These are phyloP conservation scores for Slavum lentiscoides DNA, from an alignment of 2,888 invertebrate genomes.

Conservation along the genomic window DNA sequence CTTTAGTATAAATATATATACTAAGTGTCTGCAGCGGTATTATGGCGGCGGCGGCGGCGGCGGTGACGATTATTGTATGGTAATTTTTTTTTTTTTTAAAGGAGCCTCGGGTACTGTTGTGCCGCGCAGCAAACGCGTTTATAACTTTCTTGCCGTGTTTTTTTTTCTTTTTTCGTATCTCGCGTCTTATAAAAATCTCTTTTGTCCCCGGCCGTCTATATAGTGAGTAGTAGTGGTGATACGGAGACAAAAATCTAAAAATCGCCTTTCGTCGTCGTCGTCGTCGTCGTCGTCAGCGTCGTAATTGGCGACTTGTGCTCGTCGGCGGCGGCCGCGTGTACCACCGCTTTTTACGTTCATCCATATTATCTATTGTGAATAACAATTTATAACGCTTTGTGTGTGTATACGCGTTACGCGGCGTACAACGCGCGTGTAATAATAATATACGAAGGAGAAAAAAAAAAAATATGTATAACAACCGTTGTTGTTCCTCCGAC, in stretches of 20 bases:
- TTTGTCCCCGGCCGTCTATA: neutral
- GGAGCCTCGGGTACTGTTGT: neutral
- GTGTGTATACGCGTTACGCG: slow-evolving; percentile 7
- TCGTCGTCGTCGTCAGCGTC: neutral
- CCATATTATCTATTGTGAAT: slow-evolving; percentile 27
- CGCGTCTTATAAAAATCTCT: slow-evolving; percentile 8
- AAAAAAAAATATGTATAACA: neutral
- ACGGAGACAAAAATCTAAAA: slow-evolving; percentile 25
- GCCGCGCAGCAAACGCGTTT: neutral
- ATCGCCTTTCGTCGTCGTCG: slow-evolving; percentile 38
- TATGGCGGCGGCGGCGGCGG: no score
- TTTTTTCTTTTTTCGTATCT: slow-evolving; percentile 12
- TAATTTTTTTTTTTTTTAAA: no score
- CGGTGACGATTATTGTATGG: no score
- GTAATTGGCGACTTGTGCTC: slow-evolving; percentile 46
- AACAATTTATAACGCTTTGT: slow-evolving; percentile 32
- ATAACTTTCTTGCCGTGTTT: neutral
- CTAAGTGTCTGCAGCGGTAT: no score
- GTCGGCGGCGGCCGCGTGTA: no score
- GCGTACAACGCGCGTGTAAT: slow-evolving; percentile 5
- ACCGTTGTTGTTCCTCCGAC: neutral
- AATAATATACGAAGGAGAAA: slow-evolving; percentile 10
- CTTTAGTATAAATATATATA: no score
- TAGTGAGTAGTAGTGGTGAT: no score
- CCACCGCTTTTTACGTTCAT: neutral